phyloP scores from a whole-genome alignment of 2,888 invertebrate species.

The Euclidia mi region DNA sequence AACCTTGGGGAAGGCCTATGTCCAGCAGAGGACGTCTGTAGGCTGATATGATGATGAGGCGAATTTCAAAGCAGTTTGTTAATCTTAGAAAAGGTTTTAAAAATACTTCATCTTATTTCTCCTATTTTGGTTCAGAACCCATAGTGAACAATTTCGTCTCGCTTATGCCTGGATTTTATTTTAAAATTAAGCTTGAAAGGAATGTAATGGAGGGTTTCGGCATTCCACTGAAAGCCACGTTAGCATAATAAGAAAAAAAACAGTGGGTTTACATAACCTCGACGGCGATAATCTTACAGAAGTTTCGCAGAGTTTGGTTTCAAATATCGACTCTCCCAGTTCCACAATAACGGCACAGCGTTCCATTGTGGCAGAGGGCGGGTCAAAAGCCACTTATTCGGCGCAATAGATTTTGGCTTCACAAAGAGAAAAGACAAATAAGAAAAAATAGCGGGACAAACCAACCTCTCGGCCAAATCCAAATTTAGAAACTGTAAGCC shows the following conservation, averaged over 20 bases:
- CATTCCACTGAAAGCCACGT: too few relatives aligned
- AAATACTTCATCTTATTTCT: too few relatives aligned
- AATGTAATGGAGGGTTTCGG: too few relatives aligned
- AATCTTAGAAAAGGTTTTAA: too few relatives aligned
- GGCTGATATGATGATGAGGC: too few relatives aligned
- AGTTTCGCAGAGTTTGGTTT: slow-evolving; percentile 6
- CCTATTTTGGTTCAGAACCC: too few relatives aligned
- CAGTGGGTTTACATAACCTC: slow-evolving; percentile 4
- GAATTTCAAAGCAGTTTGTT: too few relatives aligned
- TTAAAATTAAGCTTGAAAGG: too few relatives aligned
- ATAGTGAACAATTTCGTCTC: too few relatives aligned
- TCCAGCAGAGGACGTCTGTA: too few relatives aligned
- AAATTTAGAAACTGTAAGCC: slow-evolving; percentile 11
- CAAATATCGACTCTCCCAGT: slow-evolving; percentile 9
- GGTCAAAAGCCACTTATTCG: slow-evolving; percentile 17
- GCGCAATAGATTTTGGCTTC: slow-evolving; percentile 6
- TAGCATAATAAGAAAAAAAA: not conserved
- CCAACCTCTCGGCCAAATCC: slow-evolving; percentile 8
- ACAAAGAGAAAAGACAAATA: slow-evolving; percentile 8
- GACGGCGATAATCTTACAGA: slow-evolving; percentile 2
- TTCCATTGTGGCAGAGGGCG: slow-evolving; percentile 16
- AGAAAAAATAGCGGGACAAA: slow-evolving; percentile 11
- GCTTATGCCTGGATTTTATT: too few relatives aligned
- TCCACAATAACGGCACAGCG: slow-evolving; percentile 11
- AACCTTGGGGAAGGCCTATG: too few relatives aligned